Conservation (phyloP, 1,140 invertebrate genomes). For the Panulirus ornatus region DNA sequence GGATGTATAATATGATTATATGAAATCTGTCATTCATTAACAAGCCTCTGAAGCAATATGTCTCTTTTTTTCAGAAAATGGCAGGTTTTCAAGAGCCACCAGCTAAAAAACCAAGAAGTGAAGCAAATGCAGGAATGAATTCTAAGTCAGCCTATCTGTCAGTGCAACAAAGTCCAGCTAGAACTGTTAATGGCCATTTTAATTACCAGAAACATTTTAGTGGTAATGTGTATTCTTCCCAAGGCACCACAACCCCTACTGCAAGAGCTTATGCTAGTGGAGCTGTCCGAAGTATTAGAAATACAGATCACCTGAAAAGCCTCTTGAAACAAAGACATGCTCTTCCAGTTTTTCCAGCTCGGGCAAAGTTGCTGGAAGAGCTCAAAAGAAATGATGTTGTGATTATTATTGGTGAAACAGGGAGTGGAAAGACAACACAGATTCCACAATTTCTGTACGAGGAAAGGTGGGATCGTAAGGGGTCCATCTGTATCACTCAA, state of each 20-base stretch:
- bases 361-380: constrained; percentile 58
- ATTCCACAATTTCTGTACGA: constrained; percentile 89
- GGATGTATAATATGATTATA: too few species aligned
- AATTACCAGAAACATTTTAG: neutral
- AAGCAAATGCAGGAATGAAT: neutral
- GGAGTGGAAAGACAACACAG: constrained; percentile 94
- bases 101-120: constrained; percentile 38
- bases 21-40: too few species aligned
- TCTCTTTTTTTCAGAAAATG: constrained; percentile 33
- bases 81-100: constrained; percentile 59
- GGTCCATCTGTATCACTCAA: constrained; percentile 78
- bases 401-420: constrained; percentile 93
- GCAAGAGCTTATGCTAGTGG: neutral
- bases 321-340: constrained; percentile 66
- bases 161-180: neutral
- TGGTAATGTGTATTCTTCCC: neutral
- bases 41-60: too few species aligned
- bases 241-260: neutral
- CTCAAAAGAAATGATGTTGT: constrained; percentile 79
- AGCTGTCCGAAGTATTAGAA: neutral
- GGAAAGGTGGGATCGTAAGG: constrained; percentile 80
- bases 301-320: constrained; percentile 47
- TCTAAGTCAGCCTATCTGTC: constrained; percentile 10
- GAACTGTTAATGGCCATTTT: neutral
- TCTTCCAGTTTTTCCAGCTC: constrained; percentile 70